Conservation (phyloP, 1,140 invertebrate species). For the Dendroctonus valens region DNA sequence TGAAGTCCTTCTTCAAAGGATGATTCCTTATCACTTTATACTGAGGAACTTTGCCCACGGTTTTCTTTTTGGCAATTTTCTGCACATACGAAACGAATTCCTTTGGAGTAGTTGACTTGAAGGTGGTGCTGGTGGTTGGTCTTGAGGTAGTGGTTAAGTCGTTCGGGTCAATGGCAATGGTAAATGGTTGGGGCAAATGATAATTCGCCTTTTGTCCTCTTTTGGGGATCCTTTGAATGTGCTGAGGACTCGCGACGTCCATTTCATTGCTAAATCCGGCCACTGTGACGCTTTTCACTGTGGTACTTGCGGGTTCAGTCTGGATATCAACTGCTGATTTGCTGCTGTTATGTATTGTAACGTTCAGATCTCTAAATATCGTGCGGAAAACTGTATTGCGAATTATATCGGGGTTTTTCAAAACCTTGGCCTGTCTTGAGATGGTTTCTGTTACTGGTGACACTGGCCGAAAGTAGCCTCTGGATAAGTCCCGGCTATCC, state of each 20-base stretch:
- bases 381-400: neutral
- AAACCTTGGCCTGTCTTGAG: neutral
- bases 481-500: too few relatives aligned
- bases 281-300: neutral
- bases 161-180: constrained; percentile 23
- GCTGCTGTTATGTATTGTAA: neutral
- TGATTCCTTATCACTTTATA: constrained; percentile 14
- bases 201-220: constrained; percentile 9
- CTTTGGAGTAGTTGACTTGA: neutral
- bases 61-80: constrained; percentile 22
- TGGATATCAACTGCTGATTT: neutral
- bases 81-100: constrained; percentile 19
- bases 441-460: neutral
- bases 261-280: neutral
- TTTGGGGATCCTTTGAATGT: constrained; percentile 26
- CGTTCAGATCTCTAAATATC: neutral
- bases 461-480: neutral
- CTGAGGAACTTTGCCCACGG: neutral
- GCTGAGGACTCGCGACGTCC: neutral
- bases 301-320: neutral
- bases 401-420: neutral
- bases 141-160: constrained; percentile 20
- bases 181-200: constrained; percentile 16
- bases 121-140: neutral
- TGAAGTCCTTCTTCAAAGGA: constrained; percentile 15